These are phyloP conservation scores for Hirtodrosophila histrioides DNA, from an alignment of 2,888 invertebrate species.

Conservation along the genomic window DNA sequence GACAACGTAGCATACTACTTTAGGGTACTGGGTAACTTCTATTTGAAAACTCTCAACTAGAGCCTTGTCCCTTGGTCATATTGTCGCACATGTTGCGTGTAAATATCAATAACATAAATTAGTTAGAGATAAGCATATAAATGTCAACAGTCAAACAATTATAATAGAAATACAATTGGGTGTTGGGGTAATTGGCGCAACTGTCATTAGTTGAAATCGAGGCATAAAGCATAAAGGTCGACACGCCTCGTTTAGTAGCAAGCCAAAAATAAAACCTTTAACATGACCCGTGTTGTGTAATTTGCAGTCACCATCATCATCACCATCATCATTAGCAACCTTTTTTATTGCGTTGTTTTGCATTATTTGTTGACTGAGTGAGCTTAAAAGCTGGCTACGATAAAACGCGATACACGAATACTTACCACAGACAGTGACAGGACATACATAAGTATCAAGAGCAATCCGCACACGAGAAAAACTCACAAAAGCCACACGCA, in stretches of 20 bases:
- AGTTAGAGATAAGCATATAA: too few species aligned
- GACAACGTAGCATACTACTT: too few species aligned
- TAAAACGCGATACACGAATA: constrained; percentile 25
- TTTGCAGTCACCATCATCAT: constrained; percentile 6
- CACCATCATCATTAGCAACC: constrained; percentile 12
- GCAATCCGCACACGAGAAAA: constrained; percentile 22
- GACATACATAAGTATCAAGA: constrained; percentile 15
- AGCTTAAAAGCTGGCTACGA: constrained; percentile 36
- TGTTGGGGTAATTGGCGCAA: constrained; percentile 18
- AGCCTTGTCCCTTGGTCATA: neutral
- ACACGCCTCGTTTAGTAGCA: constrained; percentile 38
- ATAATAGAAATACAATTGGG: too few species aligned
- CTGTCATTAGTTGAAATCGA: constrained; percentile 42
- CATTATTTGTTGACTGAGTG: constrained; percentile 26
- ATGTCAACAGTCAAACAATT: too few species aligned
- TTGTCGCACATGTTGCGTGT: constrained; percentile 3
- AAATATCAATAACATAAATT: constrained; percentile 11
- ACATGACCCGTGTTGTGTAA: constrained; percentile 10
- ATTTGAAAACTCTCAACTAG: too few species aligned
- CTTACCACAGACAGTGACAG: constrained; percentile 20
- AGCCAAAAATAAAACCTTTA: constrained; percentile 14
- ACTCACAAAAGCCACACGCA: constrained; percentile 9
- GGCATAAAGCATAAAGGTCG: constrained; percentile 23
- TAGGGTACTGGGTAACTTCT: too few species aligned
- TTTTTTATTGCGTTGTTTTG: constrained; percentile 8